Evolutionary conservation across 1,140 invertebrate species (phyloP).

Genomic region (Listronotus bonariensis): DNA sequence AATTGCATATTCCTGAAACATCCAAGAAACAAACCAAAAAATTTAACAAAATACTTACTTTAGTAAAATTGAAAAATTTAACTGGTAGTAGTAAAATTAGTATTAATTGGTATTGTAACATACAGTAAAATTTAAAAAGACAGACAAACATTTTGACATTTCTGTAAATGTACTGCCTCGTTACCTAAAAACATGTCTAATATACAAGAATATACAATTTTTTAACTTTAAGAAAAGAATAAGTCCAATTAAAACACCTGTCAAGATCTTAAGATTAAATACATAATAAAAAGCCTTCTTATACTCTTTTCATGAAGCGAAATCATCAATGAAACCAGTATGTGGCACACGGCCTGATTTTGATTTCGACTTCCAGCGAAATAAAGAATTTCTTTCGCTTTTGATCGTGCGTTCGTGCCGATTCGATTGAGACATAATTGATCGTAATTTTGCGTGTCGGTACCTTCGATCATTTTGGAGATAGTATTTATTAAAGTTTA

Average conservation of each 20-base stretch:
- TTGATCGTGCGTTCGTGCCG: slow-evolving; percentile 26
- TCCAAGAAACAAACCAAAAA: too few relatives aligned
- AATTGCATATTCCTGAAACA: too few relatives aligned
- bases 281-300: slow-evolving; percentile 17
- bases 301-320: slow-evolving; percentile 17
- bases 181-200: too few relatives aligned
- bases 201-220: too few relatives aligned
- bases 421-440: slow-evolving; percentile 32
- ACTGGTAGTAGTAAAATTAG: too few relatives aligned
- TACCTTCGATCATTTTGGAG: slow-evolving; percentile 19
- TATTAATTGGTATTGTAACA: too few relatives aligned
- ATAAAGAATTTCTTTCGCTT: slow-evolving; percentile 28
- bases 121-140: too few relatives aligned
- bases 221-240: too few relatives aligned
- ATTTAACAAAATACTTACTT: too few relatives aligned
- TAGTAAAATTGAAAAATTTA: too few relatives aligned
- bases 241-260: slow-evolving; percentile 8
- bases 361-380: slow-evolving; percentile 17
- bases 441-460: slow-evolving; percentile 30
- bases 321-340: slow-evolving; percentile 24
- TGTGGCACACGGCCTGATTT: slow-evolving; percentile 27
- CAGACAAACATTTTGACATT: too few relatives aligned
- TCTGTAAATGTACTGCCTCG: too few relatives aligned
- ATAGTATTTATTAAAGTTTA: slow-evolving; percentile 19
- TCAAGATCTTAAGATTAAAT: slow-evolving; percentile 4